These are phyloP conservation scores for Drosophila parthenogenetica DNA, from an alignment of 2,888 invertebrate species.

Conservation along the genomic window DNA sequence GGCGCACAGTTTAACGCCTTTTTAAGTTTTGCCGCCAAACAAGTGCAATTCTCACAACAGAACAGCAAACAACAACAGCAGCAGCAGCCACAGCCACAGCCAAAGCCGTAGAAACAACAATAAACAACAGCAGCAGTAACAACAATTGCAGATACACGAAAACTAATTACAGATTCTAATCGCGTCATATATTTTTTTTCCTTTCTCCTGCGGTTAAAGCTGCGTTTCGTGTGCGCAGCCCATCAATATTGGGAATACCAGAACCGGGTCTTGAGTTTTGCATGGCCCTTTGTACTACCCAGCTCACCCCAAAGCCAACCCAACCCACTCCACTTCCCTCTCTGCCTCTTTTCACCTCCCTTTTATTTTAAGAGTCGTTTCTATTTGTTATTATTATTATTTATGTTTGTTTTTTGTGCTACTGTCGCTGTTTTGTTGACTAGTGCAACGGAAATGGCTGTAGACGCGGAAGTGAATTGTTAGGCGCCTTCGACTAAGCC, in stretches of 20 bases:
- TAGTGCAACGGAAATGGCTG: conserved; percentile 76
- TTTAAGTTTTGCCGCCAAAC: conserved; percentile 80
- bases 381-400: conserved; percentile 62
- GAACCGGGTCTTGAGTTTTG: conserved; percentile 29
- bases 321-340: neutral
- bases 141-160: conserved; percentile 82
- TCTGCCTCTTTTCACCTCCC: conserved; percentile 1
- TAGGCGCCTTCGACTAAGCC: conserved; percentile 67
- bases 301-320: neutral
- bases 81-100: conserved; percentile 34
- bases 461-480: conserved; percentile 78
- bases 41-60: conserved; percentile 76
- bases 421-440: conserved; percentile 58
- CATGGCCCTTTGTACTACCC: conserved; percentile 32
- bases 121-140: conserved; percentile 36
- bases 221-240: conserved; percentile 75
- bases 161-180: conserved; percentile 83
- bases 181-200: conserved; percentile 78
- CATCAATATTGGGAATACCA: conserved; percentile 72
- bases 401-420: conserved; percentile 57
- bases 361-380: conserved; percentile 14
- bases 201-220: conserved; percentile 32
- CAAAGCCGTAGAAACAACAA: conserved; percentile 60
- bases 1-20: conserved; percentile 81
- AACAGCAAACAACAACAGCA: conserved; percentile 16